Evolutionary conservation across 2,888 invertebrate genomes (phyloP), one percentile per base, ranked within the genome.

Genomic region (Meliscaeva auricollis): DNA sequence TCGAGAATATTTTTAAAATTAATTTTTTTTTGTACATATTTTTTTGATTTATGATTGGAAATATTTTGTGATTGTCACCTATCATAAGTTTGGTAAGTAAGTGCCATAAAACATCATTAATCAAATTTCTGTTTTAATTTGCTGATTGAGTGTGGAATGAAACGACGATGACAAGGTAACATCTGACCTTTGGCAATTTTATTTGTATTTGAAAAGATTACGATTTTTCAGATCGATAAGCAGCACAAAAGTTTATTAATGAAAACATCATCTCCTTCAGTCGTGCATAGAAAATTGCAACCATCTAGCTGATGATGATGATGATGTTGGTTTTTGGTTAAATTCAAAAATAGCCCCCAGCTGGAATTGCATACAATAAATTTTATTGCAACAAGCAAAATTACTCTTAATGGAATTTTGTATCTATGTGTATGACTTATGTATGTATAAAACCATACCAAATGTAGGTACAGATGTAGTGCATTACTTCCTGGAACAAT

Each of bases 1-100:
- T 58, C 46, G 58, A 35, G 84, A 75, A 79, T 79, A 73, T 32
- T 58, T 75, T 76, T 75, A 66, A 76, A 62, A 54, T 60, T n/a
- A 70, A 62, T 64, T 62, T 62, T 56, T 69, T 48, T 76, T 60
- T 32, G 58, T 50, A 0, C 3, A 11, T 4, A 30, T 20, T 26
- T 52, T 50, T 68, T 35, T 80, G 84, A 84, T 84, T 84, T 84
- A 80, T 84, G 84, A 75, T 72, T 72, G 66, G 60, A 75, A 54
- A 66, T 52, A 48, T 66, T 73, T 80, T 79, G 76, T 68, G 84
- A 84, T 75, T 76, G 84, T 84, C 79, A 84, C 75, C 83, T 75
- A 66, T 84, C 84, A 84, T 68, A 84, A 76, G 35, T 76, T 70
- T 44, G 50, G 58, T 35, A 9, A 9, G 7, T 20, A 13, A 56